These are phyloP conservation scores for Carassius gibelio DNA, from an alignment of 2,113 vertebrate genomes.

Conservation along the genomic window DNA sequence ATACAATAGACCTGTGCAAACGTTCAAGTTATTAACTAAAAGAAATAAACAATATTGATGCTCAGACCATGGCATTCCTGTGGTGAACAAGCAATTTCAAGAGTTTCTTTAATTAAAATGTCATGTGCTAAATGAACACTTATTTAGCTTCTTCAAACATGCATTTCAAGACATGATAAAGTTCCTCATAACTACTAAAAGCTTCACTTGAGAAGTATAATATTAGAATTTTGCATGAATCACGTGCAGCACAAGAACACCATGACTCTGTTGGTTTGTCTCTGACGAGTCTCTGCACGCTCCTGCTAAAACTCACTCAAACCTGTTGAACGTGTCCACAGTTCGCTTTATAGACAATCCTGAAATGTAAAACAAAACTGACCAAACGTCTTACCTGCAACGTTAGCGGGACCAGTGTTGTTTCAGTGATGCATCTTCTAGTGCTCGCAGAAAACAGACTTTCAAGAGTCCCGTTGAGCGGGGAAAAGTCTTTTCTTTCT, in stretches of 20 bases:
- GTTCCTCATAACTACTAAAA: background rate
- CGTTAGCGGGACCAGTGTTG: conserved; percentile 55
- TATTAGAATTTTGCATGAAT: conserved; percentile 48
- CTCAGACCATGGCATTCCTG: conserved; percentile 21
- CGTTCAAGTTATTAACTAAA: background rate
- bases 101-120: conserved; percentile 5
- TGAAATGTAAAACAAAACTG: background rate
- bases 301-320: conserved; percentile 45
- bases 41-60: background rate
- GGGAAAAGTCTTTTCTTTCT: conserved; percentile 9
- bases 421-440: conserved; percentile 70
- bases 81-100: background rate
- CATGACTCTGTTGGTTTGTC: conserved; percentile 52
- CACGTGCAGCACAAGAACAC: conserved; percentile 43
- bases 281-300: conserved; percentile 70
- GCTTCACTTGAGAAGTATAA: background rate
- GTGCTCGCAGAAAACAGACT: conserved; percentile 58
- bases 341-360: conserved; percentile 9
- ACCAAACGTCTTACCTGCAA: conserved; percentile 65
- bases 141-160: background rate
- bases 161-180: background rate
- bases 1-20: background rate
- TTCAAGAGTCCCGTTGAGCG: conserved; percentile 46
- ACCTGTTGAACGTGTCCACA: conserved; percentile 41
- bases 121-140: background rate